Conservation (phyloP, 2,797 vertebrate genomes). For the Ceyx erithaca region DNA sequence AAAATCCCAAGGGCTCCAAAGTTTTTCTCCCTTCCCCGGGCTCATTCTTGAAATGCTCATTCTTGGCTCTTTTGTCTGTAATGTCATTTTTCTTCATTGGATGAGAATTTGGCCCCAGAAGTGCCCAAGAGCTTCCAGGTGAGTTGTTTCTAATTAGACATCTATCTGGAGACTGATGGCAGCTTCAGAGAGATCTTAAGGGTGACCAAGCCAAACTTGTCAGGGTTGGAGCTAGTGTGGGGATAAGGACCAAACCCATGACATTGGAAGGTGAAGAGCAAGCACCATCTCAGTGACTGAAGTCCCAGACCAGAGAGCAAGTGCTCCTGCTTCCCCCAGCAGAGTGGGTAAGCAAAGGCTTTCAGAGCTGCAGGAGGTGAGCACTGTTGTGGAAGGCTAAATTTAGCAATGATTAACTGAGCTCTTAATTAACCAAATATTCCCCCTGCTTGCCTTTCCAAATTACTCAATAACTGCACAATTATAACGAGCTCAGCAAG, state of each 20-base stretch:
- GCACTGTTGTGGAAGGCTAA: background rate
- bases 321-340: background rate
- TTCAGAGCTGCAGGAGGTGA: background rate
- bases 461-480: conserved; percentile 41
- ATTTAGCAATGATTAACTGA: background rate
- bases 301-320: background rate
- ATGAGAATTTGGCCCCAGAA: background rate
- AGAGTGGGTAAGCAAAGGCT: background rate
- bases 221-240: background rate
- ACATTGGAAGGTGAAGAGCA: background rate
- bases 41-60: background rate
- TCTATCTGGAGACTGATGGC: background rate
- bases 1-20: background rate
- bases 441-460: background rate
- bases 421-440: conserved; percentile 53
- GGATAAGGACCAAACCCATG: background rate
- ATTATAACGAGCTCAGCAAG: conserved; percentile 14
- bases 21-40: background rate
- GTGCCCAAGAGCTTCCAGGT: background rate
- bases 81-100: background rate
- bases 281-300: background rate
- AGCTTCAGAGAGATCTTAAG: background rate
- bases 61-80: background rate
- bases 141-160: background rate
- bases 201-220: background rate